Evolutionary conservation across 1,140 invertebrate genomes (phyloP), one percentile per base, ranked within the genome.

Genomic region (Ceratosolen fusciceps): DNA sequence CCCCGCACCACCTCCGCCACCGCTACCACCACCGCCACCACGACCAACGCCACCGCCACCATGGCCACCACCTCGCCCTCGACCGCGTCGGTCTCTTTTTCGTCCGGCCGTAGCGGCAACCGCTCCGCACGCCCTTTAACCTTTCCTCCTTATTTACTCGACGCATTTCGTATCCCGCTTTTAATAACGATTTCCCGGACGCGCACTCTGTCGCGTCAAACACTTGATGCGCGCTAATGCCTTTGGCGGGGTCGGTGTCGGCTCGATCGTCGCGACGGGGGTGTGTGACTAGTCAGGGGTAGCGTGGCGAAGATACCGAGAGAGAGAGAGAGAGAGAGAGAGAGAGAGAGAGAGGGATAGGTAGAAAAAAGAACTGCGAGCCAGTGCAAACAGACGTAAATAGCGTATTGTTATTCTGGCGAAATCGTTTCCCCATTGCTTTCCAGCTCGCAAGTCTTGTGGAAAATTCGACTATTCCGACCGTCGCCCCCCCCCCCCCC

Each of bases 21-120:
- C 49, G 49, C n/a, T n/a, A n/a, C n/a, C n/a, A n/a, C 80, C 81
- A 65, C 80, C 81, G 77, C 79, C 81, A 75, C 73, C 83, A 79
- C 62, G 80, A n/a, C n/a, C 80, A 81, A 80, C 80, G 80, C 62
- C 77, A 67, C n/a, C 19, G 19, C 49, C 21, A 3, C 14, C 49
- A 19, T n/a, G n/a, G n/a, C n/a, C n/a, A n/a, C n/a, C n/a, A n/a
- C n/a, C n/a, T n/a, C n/a, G n/a, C n/a, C n/a, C n/a, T n/a, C n/a
- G n/a, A n/a, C n/a, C n/a, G n/a, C n/a, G 8, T 14, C 52, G 34
- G 47, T 0, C 43, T 21, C 37, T 43, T 5, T 24, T 21, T 60
- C 56, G 31, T 24, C n/a, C 31, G 52, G n/a, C 43, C 67, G 37
- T 12, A n/a, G n/a, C n/a, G n/a, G n/a, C n/a, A 14, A 34, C 52